Base-by-base conservation (phyloP, 2,113 vertebrate species). In the Egretta garzetta region DNA sequence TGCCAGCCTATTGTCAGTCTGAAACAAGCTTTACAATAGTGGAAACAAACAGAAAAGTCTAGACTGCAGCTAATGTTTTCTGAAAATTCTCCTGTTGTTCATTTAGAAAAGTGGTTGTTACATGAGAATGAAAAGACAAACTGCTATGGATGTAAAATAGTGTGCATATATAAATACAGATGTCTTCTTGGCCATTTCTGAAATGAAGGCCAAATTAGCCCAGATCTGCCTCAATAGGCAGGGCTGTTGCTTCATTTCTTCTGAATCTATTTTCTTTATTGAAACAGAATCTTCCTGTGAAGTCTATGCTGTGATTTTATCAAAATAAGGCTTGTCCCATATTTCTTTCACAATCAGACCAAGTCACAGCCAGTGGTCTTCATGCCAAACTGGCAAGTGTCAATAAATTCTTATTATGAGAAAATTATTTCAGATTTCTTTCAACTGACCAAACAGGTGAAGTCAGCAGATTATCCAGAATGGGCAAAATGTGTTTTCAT, bases 161-260 rank as follows among this genome's bases (percentile, higher is more conserved):
- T 13, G 26, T 91, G 72, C 75, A 59, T 70, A 71, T 74, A 86
- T 89, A 94, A 95, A 95, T 95, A 88, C 83, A 81, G 88, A 94
- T 93, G 82, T 94, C 82, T 85, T 92, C 74, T 67, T 90, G 93
- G 75, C 59, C 82, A 86, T 80, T 95, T 95, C 66, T 93, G 55
- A 96, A 94, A 88, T 66, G n/a, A 88, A 94, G 82, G 50, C 20
- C 88, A 90, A 88, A 80, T 93, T 77, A 92, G 45, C 52, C 50
- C 63, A 90, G 32, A 68, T 93, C 41, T 82, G 70, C 30, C 71
- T 92, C 81, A 86, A 76, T 0, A 90, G 58, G 8, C 27, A 95
- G 58, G 73, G 24, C 32, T 90, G 62, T 76, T 66, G 22, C 59
- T 83, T 88, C 23, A 26, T 67, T 90, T 90, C 75, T 86, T 49